Base-by-base conservation (phyloP, 64 coral and sea anemone species). In the Platygyra sinensis region DNA sequence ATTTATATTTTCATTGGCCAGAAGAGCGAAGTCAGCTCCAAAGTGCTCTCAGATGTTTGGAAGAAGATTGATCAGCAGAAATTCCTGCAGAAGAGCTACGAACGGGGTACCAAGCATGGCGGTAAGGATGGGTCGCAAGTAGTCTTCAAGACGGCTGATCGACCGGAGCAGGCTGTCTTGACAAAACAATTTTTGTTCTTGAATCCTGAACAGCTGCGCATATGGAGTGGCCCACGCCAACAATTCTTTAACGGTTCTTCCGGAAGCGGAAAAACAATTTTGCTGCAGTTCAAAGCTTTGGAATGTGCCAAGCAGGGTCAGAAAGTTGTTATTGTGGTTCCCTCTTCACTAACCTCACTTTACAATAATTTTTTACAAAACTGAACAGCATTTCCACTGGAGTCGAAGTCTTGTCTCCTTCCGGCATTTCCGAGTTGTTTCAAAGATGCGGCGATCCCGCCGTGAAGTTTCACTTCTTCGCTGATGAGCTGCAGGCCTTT, bases 251-350 rank as follows among this genome's bases (percentile, higher is more conserved):
- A 83, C n/a, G 80, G 80, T 24, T 83, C 80, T 3, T 67, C 60
- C 62, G 80, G 80, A 14, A 49, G 80, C 67, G 80, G 80, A 12
- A 83, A 67, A 83, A 67, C 61, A 22, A 83, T 83, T 83, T 67
- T 83, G 80, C 80, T 83, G 22, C 80, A 83, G 61, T 83, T 83
- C 61, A 83, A 67, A 83, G 80, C 80, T 64, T 67, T 83, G 62
- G 60, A 39, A 67, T 83, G 61, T 14, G 62, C 60, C 33, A 67
- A 83, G 33, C 30, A 4, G 9, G 19, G 32, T 24, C 16, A 83
- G 67, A 83, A 83, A 16, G 80, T 83, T 0, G 19, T 83, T 2
- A 62, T 62, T 67, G 61, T 83, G 59, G 80, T 65, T 24, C 80
- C 80, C n/a, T 46, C 61, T 17, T 61, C 80, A n/a, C 30, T 83